Percentiles rank a stretch among this genome's conserved stretches.
phyloP scores from a whole-genome alignment of 2,888 invertebrate species.

The Hyposoter didymator region DNA sequence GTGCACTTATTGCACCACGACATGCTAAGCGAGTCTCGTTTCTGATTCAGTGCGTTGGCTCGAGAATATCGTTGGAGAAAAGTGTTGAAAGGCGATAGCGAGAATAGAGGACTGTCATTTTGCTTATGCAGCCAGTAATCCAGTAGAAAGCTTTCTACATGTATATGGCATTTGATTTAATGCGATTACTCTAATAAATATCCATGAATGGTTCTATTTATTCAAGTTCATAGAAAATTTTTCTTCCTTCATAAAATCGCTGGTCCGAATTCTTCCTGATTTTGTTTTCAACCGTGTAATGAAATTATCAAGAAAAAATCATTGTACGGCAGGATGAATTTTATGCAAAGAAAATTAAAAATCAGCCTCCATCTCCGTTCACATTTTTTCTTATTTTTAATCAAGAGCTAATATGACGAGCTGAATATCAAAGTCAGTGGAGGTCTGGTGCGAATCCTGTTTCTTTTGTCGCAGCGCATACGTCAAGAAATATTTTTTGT shows the following conservation, averaged over 20 bases:
- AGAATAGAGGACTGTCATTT: conserved; percentile 52
- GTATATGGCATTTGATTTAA: conserved; percentile 16
- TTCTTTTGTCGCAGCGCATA: conserved; percentile 73
- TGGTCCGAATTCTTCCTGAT: not conserved
- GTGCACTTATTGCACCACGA: conserved; percentile 57
- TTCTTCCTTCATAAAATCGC: not conserved
- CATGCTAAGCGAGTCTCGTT: conserved; percentile 59
- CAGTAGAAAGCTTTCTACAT: conserved; percentile 24
- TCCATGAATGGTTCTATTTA: conserved; percentile 23
- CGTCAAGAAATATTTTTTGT: conserved; percentile 69
- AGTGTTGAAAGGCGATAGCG: conserved; percentile 57
- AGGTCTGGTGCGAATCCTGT: conserved; percentile 70
- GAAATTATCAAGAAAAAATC: not conserved
- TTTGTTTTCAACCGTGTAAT: not conserved
- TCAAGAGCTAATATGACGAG: not conserved
- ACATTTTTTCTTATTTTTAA: not conserved
- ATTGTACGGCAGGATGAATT: not conserved
- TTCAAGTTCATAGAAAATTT: not conserved
- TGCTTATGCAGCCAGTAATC: not conserved
- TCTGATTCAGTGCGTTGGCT: conserved; percentile 18
- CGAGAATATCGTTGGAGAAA: conserved; percentile 35
- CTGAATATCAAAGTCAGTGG: not conserved
- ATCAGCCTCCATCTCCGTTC: not conserved
- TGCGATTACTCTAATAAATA: conserved; percentile 39
- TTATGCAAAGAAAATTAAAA: not conserved